phyloP scores from a whole-genome alignment of 2,797 vertebrate genomes.

The Cyprinodon diabolis region DNA sequence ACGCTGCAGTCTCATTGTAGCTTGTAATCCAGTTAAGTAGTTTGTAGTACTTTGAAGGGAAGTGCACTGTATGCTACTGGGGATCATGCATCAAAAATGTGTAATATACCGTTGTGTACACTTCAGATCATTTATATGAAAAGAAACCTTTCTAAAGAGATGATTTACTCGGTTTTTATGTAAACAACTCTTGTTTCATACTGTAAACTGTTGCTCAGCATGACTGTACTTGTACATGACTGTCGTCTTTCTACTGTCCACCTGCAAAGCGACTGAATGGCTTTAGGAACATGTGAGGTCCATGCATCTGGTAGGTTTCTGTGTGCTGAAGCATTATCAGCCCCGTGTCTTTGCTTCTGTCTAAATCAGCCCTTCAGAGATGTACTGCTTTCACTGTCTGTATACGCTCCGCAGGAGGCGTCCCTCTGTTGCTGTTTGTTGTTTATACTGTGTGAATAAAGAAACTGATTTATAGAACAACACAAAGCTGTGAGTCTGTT shows the following conservation, averaged over 20 bases:
- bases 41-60: slow-evolving; percentile 76
- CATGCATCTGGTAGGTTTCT: slow-evolving; percentile 63
- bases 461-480: slow-evolving; percentile 79
- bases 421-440: slow-evolving; percentile 78
- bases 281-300: slow-evolving; percentile 70
- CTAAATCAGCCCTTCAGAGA: slow-evolving; percentile 62
- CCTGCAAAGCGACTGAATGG: slow-evolving; percentile 72
- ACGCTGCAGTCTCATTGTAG: slow-evolving; percentile 69
- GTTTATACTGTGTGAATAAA: slow-evolving; percentile 87
- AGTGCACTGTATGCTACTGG: slow-evolving; percentile 73
- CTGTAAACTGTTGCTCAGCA: slow-evolving; percentile 80
- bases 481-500: slow-evolving; percentile 31
- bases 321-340: slow-evolving; percentile 57
- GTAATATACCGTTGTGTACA: slow-evolving; percentile 86
- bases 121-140: slow-evolving; percentile 84
- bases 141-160: slow-evolving; percentile 82
- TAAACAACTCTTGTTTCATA: slow-evolving; percentile 78
- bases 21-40: slow-evolving; percentile 79
- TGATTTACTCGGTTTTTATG: slow-evolving; percentile 80
- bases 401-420: slow-evolving; percentile 62
- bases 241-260: slow-evolving; percentile 64
- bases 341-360: slow-evolving; percentile 66
- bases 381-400: slow-evolving; percentile 65
- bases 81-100: slow-evolving; percentile 76
- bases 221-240: slow-evolving; percentile 70